These are phyloP conservation scores for Micoletzkya japonica DNA, from an alignment of 2,888 invertebrate species.

Conservation along the genomic window DNA sequence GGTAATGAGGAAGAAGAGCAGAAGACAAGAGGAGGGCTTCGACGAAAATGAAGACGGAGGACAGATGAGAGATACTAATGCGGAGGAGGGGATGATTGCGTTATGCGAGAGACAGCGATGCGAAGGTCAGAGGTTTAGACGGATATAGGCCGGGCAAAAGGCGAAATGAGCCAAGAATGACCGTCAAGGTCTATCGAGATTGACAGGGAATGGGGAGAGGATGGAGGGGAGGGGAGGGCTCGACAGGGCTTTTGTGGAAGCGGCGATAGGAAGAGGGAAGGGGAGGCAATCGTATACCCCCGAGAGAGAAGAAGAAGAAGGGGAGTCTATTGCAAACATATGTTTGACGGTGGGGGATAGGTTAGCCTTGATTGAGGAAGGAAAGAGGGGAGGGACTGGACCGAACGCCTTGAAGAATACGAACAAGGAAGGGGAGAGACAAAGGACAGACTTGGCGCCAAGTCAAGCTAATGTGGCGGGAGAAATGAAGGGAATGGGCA, in stretches of 20 bases:
- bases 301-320: background rate
- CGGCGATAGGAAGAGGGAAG: background rate
- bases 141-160: too few species aligned
- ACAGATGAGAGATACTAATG: too few species aligned
- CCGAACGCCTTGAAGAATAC: too few species aligned
- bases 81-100: too few species aligned
- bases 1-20: background rate
- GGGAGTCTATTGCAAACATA: background rate
- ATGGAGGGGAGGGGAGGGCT: slow-evolving; percentile 2
- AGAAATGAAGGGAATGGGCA: background rate
- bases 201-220: background rate
- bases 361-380: background rate
- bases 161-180: too few species aligned
- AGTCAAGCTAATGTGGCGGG: too few species aligned
- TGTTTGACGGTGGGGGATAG: background rate
- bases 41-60: background rate
- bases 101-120: too few species aligned
- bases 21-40: background rate
- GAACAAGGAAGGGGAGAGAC: too few species aligned
- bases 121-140: too few species aligned
- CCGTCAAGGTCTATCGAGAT: background rate
- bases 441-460: too few species aligned
- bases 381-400: background rate
- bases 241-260: background rate
- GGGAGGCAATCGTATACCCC: too few species aligned